phyloP scores from a whole-genome alignment of 92 coral and sea anemone genomes.

The Paramuricea clavata region DNA sequence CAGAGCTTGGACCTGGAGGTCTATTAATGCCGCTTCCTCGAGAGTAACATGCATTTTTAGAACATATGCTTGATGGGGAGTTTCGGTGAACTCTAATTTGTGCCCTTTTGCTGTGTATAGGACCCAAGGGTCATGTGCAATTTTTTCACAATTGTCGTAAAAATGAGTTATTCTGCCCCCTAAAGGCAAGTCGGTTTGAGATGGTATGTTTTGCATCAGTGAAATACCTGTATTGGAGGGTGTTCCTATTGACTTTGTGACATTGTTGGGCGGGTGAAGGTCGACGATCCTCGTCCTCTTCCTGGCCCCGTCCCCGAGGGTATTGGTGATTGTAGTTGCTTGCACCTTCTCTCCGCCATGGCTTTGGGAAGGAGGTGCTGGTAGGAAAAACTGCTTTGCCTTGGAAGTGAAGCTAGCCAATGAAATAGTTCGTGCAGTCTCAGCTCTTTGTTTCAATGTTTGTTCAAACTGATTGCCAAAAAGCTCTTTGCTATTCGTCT shows the following conservation, averaged over 20 bases:
- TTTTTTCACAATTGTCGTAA: constrained; percentile 11
- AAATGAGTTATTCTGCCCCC: constrained; percentile 53
- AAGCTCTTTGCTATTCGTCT: constrained; percentile 55
- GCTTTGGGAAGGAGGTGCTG: constrained; percentile 45
- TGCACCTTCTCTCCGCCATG: constrained; percentile 56
- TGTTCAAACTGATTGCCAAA: constrained; percentile 54
- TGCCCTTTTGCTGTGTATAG: constrained; percentile 10
- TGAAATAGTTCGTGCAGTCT: background rate
- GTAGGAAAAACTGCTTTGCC: background rate
- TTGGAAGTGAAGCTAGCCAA: background rate
- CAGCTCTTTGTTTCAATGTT: constrained; percentile 23
- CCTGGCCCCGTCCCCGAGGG: constrained; percentile 24
- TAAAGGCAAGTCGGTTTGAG: constrained; percentile 16
- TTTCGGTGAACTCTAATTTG: constrained; percentile 9
- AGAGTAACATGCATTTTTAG: constrained; percentile 1
- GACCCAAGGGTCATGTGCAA: constrained; percentile 21
- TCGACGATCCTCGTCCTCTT: background rate
- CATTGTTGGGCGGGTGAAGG: background rate
- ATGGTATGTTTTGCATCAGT: background rate
- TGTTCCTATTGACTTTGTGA: background rate
- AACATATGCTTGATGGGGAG: background rate
- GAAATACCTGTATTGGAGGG: constrained; percentile 43
- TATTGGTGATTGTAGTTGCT: background rate
- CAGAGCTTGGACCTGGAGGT: constrained; percentile 11
- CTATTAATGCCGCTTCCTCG: constrained; percentile 1